Percentiles rank a stretch among this genome's conserved stretches.
Conservation (phyloP, 2,797 vertebrate species). For the Micrastur ruficollis region DNA sequence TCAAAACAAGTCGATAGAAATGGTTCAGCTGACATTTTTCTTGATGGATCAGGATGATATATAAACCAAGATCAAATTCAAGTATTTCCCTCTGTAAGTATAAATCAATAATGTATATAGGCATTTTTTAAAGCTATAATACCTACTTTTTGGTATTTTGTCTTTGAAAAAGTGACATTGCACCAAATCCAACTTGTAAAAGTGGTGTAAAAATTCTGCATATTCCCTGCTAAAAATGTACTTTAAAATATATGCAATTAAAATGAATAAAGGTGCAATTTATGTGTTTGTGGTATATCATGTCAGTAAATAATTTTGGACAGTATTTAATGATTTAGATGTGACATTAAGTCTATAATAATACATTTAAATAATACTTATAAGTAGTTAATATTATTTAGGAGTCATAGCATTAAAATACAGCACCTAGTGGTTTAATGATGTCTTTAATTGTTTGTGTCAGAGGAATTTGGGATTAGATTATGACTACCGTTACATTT, state of each 20-base stretch:
- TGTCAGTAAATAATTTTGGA: neutral
- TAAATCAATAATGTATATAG: neutral
- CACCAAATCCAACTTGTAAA: neutral
- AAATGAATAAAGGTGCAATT: neutral
- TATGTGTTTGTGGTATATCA: neutral
- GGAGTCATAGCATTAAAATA: neutral
- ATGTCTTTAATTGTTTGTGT: neutral
- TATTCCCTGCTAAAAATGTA: neutral
- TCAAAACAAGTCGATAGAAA: neutral
- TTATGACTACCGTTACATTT: neutral
- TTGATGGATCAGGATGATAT: neutral
- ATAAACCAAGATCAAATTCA: neutral
- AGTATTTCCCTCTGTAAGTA: constrained; percentile 11
- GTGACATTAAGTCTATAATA: neutral
- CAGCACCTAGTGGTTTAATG: neutral
- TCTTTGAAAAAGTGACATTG: neutral
- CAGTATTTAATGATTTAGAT: neutral
- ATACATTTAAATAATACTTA: neutral
- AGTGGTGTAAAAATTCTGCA: neutral
- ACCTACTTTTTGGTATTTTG: neutral
- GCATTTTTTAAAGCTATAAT: neutral
- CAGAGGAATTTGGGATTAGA: neutral
- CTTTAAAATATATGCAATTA: neutral
- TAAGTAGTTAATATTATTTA: neutral
- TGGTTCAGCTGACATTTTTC: neutral